phyloP scores from a whole-genome alignment of 2,113 vertebrate species.

The Glareola pratincola region DNA sequence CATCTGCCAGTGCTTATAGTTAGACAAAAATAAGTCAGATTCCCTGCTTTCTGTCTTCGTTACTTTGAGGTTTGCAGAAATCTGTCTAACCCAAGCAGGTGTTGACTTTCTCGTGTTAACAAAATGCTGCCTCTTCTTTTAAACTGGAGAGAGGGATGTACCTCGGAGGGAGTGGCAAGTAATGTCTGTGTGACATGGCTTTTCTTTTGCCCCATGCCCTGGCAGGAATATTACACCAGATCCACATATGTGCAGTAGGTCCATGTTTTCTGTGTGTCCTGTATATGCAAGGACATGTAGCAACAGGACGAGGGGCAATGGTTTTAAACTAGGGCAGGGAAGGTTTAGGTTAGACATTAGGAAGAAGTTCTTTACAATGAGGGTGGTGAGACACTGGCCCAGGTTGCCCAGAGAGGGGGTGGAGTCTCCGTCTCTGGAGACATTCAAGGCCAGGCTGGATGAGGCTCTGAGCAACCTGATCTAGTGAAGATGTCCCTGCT shows the following conservation, averaged over 20 bases:
- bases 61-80: neutral
- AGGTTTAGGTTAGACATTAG: too few relatives aligned
- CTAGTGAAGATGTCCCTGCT: too few relatives aligned
- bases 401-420: too few relatives aligned
- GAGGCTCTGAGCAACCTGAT: too few relatives aligned
- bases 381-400: too few relatives aligned
- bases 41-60: neutral
- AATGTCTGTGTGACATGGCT: accelerated
- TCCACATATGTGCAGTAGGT: accelerated
- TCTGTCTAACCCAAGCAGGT: neutral
- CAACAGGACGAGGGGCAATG: too few relatives aligned
- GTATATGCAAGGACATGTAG: too few relatives aligned
- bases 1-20: neutral
- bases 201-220: neutral
- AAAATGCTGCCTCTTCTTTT: neutral
- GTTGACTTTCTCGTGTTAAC: neutral
- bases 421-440: too few relatives aligned
- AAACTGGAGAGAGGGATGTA: neutral
- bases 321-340: too few relatives aligned
- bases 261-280: neutral
- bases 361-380: too few relatives aligned
- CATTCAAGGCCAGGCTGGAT: too few relatives aligned
- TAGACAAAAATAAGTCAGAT: neutral
- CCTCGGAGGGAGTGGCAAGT: neutral
- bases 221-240: neutral